A percentile compares a stretch with the other conserved stretches of the same genome.
phyloP scores from a whole-genome alignment of 2,888 invertebrate species.

The Thecophora atra region DNA sequence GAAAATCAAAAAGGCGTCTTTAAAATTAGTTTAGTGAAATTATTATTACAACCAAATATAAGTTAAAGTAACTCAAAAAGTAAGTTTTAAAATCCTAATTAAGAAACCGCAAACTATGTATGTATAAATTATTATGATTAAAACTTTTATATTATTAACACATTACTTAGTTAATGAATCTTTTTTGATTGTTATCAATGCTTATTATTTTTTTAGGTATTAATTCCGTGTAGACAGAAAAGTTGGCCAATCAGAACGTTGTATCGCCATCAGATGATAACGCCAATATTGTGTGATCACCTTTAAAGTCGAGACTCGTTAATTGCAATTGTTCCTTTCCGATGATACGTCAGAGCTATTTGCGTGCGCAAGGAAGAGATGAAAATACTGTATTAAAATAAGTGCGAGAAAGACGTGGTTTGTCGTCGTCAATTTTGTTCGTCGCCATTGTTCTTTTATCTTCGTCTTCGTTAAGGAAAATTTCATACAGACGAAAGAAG shows the following conservation, averaged over 20 bases:
- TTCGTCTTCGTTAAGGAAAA: slow-evolving; percentile 48
- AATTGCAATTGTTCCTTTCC: not conserved
- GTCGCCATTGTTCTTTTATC: slow-evolving; percentile 53
- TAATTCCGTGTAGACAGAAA: too few species aligned
- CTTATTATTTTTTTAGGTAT: not conserved
- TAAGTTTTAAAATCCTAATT: too few species aligned
- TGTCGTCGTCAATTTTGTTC: slow-evolving; percentile 43
- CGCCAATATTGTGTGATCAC: too few species aligned
- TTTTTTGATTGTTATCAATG: not conserved
- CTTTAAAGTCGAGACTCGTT: too few species aligned
- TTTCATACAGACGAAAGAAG: slow-evolving; percentile 21
- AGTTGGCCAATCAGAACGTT: too few species aligned
- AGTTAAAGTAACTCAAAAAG: too few species aligned
- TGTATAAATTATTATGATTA: not conserved
- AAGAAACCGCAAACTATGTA: too few species aligned
- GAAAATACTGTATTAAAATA: slow-evolving; percentile 6
- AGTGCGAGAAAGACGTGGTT: slow-evolving; percentile 32
- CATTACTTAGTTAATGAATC: not conserved
- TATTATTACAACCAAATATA: too few species aligned
- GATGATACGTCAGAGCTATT: slow-evolving; percentile 33
- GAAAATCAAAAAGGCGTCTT: too few species aligned
- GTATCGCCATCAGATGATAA: too few species aligned
- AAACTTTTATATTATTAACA: not conserved
- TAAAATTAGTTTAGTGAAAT: too few species aligned
- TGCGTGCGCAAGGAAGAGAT: slow-evolving; percentile 20